phyloP scores from a whole-genome alignment of 2,113 vertebrate species.

The Callorhinus ursinus region DNA sequence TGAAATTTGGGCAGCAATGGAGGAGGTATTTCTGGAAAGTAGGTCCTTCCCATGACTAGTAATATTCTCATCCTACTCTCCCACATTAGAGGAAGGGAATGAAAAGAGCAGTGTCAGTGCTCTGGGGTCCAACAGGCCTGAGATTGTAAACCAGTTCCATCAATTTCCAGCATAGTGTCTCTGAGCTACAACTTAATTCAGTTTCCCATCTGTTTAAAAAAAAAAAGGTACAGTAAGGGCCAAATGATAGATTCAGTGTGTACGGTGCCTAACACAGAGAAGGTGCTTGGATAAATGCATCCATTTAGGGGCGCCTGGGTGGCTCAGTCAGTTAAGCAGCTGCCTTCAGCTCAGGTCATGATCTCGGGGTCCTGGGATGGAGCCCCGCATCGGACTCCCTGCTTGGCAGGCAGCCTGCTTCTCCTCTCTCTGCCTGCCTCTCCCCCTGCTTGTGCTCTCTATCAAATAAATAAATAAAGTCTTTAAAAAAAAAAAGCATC shows the following conservation, averaged over 20 bases:
- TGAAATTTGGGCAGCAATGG: background rate
- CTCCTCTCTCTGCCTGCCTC: background rate
- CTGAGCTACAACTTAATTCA: background rate
- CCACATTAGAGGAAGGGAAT: background rate
- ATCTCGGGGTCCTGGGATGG: background rate
- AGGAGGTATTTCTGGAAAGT: background rate
- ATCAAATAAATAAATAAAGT: no score
- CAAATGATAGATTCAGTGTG: background rate
- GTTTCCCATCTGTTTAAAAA: background rate
- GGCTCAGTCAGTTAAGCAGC: background rate
- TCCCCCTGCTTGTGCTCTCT: background rate
- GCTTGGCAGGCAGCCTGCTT: no score
- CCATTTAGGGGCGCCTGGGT: no score
- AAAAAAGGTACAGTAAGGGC: background rate
- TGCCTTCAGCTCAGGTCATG: background rate
- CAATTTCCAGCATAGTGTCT: no score
- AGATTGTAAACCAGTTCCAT: background rate
- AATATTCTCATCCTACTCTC: background rate
- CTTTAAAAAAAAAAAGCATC: background rate
- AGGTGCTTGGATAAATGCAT: background rate
- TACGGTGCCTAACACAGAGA: background rate
- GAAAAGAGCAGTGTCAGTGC: rapidly evolving
- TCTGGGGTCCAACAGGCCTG: no score
- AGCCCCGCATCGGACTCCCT: background rate
- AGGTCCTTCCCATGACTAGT: background rate